Conservation (phyloP, 2,888 invertebrate species). For the Spodoptera littoralis region DNA sequence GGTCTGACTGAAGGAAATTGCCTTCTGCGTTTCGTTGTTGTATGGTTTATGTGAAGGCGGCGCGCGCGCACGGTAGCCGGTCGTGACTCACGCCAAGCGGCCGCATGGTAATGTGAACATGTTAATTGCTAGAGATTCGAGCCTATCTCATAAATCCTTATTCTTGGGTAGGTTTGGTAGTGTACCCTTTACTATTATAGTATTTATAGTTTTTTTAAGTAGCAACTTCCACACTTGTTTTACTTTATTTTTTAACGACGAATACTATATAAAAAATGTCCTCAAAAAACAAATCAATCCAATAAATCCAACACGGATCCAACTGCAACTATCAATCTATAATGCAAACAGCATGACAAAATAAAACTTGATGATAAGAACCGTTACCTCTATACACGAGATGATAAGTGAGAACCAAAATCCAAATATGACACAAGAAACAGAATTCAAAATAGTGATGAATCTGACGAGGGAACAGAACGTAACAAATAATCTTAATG, state of each 20-base stretch:
- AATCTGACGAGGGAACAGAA: constrained; percentile 19
- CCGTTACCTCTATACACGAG: constrained; percentile 24
- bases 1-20: constrained; percentile 6
- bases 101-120: constrained; percentile 69
- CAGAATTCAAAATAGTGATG: constrained; percentile 21
- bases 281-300: constrained; percentile 1
- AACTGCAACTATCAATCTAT: constrained; percentile 40
- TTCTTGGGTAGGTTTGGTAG: constrained; percentile 29
- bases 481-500: constrained; percentile 50
- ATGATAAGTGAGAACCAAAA: constrained; percentile 33
- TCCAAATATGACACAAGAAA: constrained; percentile 23
- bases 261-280: background rate
- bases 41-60: constrained; percentile 44
- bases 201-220: too few species aligned
- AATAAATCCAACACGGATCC: constrained; percentile 5
- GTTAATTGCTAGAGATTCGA: constrained; percentile 73
- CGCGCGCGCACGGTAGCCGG: constrained; percentile 68
- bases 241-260: background rate
- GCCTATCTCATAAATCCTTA: constrained; percentile 54
- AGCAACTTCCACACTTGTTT: background rate
- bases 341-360: constrained; percentile 28
- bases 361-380: constrained; percentile 33
- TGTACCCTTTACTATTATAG: constrained; percentile 2
- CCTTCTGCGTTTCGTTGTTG: constrained; percentile 38
- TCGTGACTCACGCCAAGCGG: constrained; percentile 75